Conservation (phyloP, 2,888 invertebrate genomes). For the Macrosiphum euphorbiae region DNA sequence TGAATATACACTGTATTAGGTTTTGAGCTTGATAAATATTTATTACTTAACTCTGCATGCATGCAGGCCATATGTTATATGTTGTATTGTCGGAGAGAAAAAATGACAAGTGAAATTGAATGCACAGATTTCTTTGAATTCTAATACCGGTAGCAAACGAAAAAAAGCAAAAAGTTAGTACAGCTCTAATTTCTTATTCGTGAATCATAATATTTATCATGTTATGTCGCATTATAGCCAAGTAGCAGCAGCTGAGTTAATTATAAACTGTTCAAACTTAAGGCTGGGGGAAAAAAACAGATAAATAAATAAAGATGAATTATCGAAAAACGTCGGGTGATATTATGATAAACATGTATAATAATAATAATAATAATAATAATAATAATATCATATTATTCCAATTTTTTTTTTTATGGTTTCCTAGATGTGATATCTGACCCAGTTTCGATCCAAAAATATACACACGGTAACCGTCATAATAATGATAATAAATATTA, state of each 20-base stretch:
- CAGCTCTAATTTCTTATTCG: not conserved
- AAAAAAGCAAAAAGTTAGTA: not conserved
- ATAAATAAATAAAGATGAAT: slow-evolving; percentile 5
- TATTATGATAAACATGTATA: not conserved
- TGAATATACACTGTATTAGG: not conserved
- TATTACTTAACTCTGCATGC: not conserved
- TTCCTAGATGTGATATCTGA: not conserved
- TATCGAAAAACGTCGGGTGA: not conserved
- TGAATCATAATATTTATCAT: not conserved
- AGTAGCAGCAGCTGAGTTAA: not conserved
- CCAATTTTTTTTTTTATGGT: not conserved
- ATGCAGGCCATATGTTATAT: not conserved
- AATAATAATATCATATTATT: not conserved
- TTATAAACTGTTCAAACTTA: not conserved
- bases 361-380: no score
- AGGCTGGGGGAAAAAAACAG: not conserved
- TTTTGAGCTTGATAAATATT: not conserved
- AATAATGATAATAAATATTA: not conserved
- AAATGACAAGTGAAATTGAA: not conserved
- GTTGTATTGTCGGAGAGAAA: not conserved
- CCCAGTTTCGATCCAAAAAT: slow-evolving; percentile 37
- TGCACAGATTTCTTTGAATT: not conserved
- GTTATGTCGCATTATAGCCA: not conserved
- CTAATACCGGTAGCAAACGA: not conserved
- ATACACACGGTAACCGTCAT: not conserved